A percentile compares a stretch with the other conserved stretches of the same genome.
Evolutionary conservation across 1,140 invertebrate species (phyloP).

Genomic region (Tetranychus cinnabarinus): DNA sequence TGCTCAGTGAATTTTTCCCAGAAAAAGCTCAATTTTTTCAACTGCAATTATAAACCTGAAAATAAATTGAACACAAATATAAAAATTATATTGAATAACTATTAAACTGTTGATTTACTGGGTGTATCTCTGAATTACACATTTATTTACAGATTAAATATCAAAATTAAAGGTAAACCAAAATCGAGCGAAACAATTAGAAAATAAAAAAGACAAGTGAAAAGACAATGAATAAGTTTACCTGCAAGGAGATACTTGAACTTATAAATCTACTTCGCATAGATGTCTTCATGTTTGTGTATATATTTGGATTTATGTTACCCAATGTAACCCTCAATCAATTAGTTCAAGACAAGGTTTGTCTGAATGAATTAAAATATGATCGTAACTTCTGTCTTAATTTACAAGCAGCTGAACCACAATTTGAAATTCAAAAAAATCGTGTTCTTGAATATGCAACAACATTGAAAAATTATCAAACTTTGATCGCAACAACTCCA

Average conservation of each 20-base stretch:
- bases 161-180: too few species aligned
- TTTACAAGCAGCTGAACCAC: background rate
- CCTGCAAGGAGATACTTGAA: background rate
- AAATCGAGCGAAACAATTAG: background rate
- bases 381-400: background rate
- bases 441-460: background rate
- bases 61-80: too few species aligned
- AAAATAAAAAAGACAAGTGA: background rate
- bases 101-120: too few species aligned
- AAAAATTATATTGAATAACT: too few species aligned
- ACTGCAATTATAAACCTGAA: too few species aligned
- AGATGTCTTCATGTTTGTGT: slow-evolving; percentile 5
- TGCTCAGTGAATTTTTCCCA: too few species aligned
- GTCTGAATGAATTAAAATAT: slow-evolving; percentile 3
- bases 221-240: background rate
- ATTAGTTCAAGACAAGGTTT: slow-evolving; percentile 7
- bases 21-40: too few species aligned
- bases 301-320: slow-evolving; percentile 1
- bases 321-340: slow-evolving; percentile 1
- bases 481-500: background rate
- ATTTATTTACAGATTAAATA: too few species aligned
- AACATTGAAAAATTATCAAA: background rate
- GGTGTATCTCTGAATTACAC: too few species aligned
- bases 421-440: background rate
- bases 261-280: background rate